Evolutionary conservation across 2,888 invertebrate species (phyloP), one percentile per base, ranked within the genome.

Genomic region (Drymonia ruficornis): DNA sequence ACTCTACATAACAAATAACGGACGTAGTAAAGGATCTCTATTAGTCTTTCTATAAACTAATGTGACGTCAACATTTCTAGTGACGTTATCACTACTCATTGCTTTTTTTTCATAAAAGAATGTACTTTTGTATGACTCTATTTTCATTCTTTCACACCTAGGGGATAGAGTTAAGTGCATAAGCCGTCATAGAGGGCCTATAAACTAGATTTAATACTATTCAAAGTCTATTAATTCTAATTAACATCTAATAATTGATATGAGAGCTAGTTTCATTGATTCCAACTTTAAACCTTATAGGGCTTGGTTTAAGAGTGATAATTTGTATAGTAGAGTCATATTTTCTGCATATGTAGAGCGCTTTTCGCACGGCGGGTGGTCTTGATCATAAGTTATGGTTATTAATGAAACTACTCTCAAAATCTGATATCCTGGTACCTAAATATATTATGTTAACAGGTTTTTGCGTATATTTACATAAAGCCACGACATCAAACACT

Each of bases 401-500:
- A 36, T 36, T n/a, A 2, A 36, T 36, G n/a, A n/a, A 36, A n/a
- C 36, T 36, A 3, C 3, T 36, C 36, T 36, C 36, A 13, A 36
- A 36, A 11, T 6, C 13, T 36, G 36, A 36, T 36, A 36, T n/a
- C 36, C 36, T 36, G 13, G 13, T 36, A 36, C 36, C 5, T 36
- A 36, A 2, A 13, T 13, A 11, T 31, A 11, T 0, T 11, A 29
- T 31, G 1, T 31, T 31, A 36, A 36, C 36, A 42, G 2, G 13
- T 44, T 19, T 44, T 44, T n/a, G 23, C 44, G 12, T 16, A 23
- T 23, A 23, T 40, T 40, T 40, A 52, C 53, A 60, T 60, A 43
- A 67, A 67, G 63, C 65, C 58, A 70, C 64, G 63, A 66, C 59
- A 61, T 34, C 44, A 36, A 52, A 43, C n/a, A 51, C 15, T 43